phyloP scores from a whole-genome alignment of 37 sponge, comb jelly and placozoan species.

The Dysidea cf. avara region DNA sequence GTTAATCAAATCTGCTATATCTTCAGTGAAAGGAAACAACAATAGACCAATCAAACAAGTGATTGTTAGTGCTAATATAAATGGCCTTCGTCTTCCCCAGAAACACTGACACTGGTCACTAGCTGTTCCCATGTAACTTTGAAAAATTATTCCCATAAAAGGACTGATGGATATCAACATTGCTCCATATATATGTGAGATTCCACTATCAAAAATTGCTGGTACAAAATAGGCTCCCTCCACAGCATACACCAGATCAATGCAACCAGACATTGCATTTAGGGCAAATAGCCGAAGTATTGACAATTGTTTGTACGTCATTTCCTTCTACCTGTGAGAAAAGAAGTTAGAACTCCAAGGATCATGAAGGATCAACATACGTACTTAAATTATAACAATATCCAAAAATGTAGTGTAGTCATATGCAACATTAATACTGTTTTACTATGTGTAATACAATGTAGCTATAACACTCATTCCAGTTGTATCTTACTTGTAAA shows the following conservation, averaged over 20 bases:
- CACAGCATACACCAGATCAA: constrained; percentile 30
- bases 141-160: constrained; percentile 34
- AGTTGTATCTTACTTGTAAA: too few species aligned
- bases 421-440: too few species aligned
- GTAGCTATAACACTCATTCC: too few species aligned
- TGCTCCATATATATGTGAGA: constrained; percentile 13
- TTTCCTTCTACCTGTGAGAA: too few species aligned
- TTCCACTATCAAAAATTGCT: constrained; percentile 9
- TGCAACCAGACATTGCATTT: neutral
- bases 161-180: constrained; percentile 38
- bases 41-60: neutral
- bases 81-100: constrained; percentile 56
- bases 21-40: too few species aligned
- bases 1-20: neutral
- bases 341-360: too few species aligned
- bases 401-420: too few species aligned
- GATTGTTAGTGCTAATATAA: constrained; percentile 20
- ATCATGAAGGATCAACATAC: too few species aligned
- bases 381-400: too few species aligned
- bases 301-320: too few species aligned
- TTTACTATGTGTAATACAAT: too few species aligned
- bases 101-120: constrained; percentile 26
- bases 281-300: constrained; percentile 16
- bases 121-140: too few species aligned
- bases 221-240: constrained; percentile 29